These are phyloP conservation scores for Meandrina meandrites DNA, from an alignment of 92 coral and sea anemone genomes.

Conservation along the genomic window DNA sequence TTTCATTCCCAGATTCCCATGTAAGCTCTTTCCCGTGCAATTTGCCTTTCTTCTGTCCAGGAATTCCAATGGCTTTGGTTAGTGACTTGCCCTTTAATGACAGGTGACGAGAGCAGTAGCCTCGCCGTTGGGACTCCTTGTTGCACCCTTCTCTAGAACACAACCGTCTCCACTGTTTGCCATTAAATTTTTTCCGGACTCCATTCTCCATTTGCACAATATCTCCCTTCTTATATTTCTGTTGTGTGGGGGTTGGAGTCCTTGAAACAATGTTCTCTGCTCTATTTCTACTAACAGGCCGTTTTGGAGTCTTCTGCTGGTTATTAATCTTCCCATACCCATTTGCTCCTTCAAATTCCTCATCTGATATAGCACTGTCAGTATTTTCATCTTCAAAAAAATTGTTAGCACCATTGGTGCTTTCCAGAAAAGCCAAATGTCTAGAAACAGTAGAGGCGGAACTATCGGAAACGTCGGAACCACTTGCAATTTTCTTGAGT, in stretches of 20 bases:
- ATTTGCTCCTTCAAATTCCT: conserved; percentile 74
- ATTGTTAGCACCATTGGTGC: conserved; percentile 23
- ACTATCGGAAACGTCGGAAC: background rate
- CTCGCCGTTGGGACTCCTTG: conserved; percentile 96
- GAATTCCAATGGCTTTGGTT: conserved; percentile 73
- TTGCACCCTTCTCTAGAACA: conserved; percentile 95
- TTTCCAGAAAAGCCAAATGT: conserved; percentile 71
- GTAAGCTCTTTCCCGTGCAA: conserved; percentile 84
- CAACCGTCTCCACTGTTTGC: conserved; percentile 96
- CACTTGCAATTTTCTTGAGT: background rate
- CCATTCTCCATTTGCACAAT: conserved; percentile 96
- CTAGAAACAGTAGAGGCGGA: conserved; percentile 43
- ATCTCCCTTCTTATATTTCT: conserved; percentile 96
- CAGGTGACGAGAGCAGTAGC: conserved; percentile 95
- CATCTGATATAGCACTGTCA: conserved; percentile 96
- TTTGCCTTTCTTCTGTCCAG: conserved; percentile 91
- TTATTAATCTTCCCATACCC: conserved; percentile 27
- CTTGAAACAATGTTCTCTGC: conserved; percentile 73
- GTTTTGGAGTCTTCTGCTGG: conserved; percentile 40
- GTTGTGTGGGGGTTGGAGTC: conserved; percentile 90
- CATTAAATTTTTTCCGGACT: conserved; percentile 94
- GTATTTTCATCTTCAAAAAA: conserved; percentile 82
- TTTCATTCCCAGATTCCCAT: conserved; percentile 99
- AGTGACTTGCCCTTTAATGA: conserved; percentile 89
- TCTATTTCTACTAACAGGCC: conserved; percentile 44